Conservation (phyloP, 1,140 invertebrate genomes). For the Holcopasites calliopsidis region DNA sequence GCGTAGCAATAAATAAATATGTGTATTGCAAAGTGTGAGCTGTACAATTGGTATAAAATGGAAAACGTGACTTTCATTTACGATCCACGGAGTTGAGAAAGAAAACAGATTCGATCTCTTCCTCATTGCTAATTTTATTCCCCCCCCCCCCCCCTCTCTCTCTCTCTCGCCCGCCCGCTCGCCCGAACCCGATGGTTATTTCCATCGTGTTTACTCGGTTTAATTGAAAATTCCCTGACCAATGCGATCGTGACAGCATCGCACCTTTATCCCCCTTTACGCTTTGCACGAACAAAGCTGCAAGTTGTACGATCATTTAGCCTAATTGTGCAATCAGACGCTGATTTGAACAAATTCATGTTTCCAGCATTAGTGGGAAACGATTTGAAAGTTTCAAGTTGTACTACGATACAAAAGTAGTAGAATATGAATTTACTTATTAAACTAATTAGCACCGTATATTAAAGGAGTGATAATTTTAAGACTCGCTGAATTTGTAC, state of each 20-base stretch:
- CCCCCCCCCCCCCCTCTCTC: not conserved
- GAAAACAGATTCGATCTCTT: constrained; percentile 15
- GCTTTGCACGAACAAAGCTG: not conserved
- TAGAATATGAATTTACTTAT: too few species aligned
- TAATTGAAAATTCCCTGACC: constrained; percentile 25
- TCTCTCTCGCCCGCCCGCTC: not conserved
- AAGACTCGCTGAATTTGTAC: too few species aligned
- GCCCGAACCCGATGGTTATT: constrained; percentile 2
- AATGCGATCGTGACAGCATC: not conserved
- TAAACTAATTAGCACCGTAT: too few species aligned
- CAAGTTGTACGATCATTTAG: not conserved
- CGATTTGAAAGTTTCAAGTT: too few species aligned
- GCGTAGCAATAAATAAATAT: not conserved
- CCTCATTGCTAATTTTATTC: too few species aligned
- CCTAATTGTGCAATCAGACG: not conserved
- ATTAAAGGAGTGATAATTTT: too few species aligned
- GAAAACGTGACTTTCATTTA: constrained; percentile 36
- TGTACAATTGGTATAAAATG: constrained; percentile 21
- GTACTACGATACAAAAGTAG: too few species aligned
- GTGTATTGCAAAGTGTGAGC: constrained; percentile 12
- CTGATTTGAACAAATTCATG: not conserved
- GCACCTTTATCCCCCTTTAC: constrained; percentile 19
- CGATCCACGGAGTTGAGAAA: not conserved
- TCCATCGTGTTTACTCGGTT: constrained; percentile 31
- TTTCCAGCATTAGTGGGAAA: too few species aligned